Conservation (phyloP, 2,797 vertebrate genomes). For the Pteropus rufus region DNA sequence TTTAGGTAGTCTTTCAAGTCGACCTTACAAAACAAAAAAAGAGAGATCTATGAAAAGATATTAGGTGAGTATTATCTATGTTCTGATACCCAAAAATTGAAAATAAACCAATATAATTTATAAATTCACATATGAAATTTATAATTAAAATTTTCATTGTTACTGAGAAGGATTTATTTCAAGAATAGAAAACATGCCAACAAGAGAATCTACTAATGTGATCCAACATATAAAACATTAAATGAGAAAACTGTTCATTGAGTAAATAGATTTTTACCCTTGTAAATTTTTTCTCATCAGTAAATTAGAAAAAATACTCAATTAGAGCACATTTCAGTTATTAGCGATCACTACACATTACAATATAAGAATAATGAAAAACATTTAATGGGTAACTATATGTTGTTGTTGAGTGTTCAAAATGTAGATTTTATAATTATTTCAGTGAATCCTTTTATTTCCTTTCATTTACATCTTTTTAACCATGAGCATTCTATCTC, state of each 20-base stretch:
- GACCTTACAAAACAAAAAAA: background rate
- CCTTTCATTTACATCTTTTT: background rate
- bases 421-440: background rate
- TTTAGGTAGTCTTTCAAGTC: background rate
- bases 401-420: background rate
- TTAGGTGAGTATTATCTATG: background rate
- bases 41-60: background rate
- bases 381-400: background rate
- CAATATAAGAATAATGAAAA: background rate
- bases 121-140: background rate
- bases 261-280: background rate
- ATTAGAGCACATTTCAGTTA: background rate
- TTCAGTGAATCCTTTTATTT: background rate
- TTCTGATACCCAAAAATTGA: background rate
- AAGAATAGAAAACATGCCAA: background rate
- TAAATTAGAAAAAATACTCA: background rate
- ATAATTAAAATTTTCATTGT: background rate
- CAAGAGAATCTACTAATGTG: background rate
- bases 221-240: background rate
- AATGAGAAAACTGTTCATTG: background rate
- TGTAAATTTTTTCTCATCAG: background rate
- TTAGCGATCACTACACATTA: background rate
- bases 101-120: background rate
- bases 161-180: background rate
- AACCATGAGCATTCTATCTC: background rate